phyloP scores from a whole-genome alignment of 2,113 vertebrate genomes.

The Crotalus horridus region DNA sequence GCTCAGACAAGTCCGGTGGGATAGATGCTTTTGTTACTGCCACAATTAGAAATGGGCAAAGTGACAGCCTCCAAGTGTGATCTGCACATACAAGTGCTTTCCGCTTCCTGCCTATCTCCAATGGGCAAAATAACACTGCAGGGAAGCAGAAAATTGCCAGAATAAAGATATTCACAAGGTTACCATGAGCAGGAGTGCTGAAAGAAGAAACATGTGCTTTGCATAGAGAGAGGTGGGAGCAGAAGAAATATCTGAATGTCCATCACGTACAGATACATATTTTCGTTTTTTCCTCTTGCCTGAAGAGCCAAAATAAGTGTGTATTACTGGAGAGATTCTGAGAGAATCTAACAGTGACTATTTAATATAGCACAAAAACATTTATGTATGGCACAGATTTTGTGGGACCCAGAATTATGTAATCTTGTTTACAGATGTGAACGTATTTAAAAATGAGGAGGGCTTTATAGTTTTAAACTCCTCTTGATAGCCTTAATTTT shows the following conservation, averaged over 20 bases:
- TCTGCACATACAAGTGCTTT: background rate
- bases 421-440: background rate
- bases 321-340: background rate
- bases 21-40: background rate
- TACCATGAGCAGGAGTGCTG: background rate
- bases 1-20: background rate
- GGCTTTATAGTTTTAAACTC: background rate
- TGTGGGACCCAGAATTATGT: background rate
- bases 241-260: background rate
- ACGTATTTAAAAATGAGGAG: background rate
- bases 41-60: background rate
- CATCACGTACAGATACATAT: background rate
- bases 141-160: background rate
- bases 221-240: background rate
- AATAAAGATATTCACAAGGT: background rate
- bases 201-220: background rate
- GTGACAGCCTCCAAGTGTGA: background rate
- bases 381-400: background rate
- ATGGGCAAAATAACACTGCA: background rate
- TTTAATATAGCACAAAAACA: background rate
- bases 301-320: background rate
- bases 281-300: background rate
- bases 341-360: background rate
- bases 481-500: background rate
- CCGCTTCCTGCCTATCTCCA: background rate